These are phyloP conservation scores for Drosophila vallismaia DNA, from an alignment of 2,888 invertebrate genomes.

Conservation along the genomic window DNA sequence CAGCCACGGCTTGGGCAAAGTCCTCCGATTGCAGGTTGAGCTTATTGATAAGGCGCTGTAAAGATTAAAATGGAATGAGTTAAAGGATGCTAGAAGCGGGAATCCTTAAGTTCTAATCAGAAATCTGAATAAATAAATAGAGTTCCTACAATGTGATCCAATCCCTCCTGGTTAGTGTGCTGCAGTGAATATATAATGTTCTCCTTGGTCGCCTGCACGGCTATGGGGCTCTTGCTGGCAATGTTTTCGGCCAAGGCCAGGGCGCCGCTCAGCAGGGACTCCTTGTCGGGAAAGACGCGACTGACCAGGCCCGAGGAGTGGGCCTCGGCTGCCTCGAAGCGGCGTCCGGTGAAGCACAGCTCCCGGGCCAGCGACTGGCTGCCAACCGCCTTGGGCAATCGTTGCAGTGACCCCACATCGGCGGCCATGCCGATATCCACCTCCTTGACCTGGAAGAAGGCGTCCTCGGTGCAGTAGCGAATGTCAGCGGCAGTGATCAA, in stretches of 20 bases:
- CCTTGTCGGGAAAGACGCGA: conserved; percentile 80
- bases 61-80: neutral
- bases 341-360: conserved; percentile 93
- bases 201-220: conserved; percentile 95
- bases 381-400: conserved; percentile 94
- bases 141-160: conserved; percentile 93
- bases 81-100: too few species aligned
- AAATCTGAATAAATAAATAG: neutral
- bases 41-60: conserved; percentile 92
- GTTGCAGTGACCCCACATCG: conserved; percentile 97
- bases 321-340: conserved; percentile 92
- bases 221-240: conserved; percentile 95
- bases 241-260: conserved; percentile 91
- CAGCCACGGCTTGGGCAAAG: conserved; percentile 90
- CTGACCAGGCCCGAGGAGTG: conserved; percentile 92
- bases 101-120: neutral
- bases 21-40: conserved; percentile 96
- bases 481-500: conserved; percentile 96
- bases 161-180: conserved; percentile 92
- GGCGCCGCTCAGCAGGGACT: conserved; percentile 88
- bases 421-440: conserved; percentile 95
- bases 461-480: conserved; percentile 94
- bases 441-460: conserved; percentile 96
- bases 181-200: conserved; percentile 94
- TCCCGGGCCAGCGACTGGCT: conserved; percentile 95